Conservation (phyloP, 1,140 invertebrate genomes). For the Heliconius eleuchia region DNA sequence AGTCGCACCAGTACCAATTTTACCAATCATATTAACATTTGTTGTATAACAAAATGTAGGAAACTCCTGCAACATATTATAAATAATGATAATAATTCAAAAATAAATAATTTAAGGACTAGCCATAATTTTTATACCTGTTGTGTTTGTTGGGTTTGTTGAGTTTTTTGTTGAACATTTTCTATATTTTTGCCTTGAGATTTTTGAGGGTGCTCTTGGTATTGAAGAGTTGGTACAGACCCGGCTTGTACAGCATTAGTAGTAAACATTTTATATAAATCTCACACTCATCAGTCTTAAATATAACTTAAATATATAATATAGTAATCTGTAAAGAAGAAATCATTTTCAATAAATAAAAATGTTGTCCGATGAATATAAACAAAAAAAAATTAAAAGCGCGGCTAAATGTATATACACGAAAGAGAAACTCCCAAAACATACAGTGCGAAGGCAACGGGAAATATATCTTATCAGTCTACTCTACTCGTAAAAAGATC, state of each 20-base stretch:
- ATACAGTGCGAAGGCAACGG: conserved; percentile 79
- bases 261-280: conserved; percentile 68
- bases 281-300: conserved; percentile 36
- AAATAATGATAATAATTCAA: conserved; percentile 3
- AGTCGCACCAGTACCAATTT: conserved; percentile 79
- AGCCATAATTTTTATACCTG: conserved; percentile 46
- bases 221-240: conserved; percentile 77
- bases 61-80: conserved; percentile 77
- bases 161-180: conserved; percentile 77
- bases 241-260: conserved; percentile 78
- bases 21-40: conserved; percentile 86
- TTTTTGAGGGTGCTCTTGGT: conserved; percentile 79
- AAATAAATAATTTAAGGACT: conserved; percentile 5
- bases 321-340: conserved; percentile 30
- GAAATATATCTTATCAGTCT: conserved; percentile 79
- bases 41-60: conserved; percentile 86
- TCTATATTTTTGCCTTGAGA: conserved; percentile 79
- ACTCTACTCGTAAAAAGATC: conserved; percentile 76
- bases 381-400: conserved; percentile 54
- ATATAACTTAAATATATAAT: conserved; percentile 21
- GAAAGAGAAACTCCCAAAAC: conserved; percentile 76
- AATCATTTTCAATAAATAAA: conserved; percentile 14
- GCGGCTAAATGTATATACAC: conserved; percentile 66
- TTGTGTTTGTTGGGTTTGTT: conserved; percentile 72
- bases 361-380: conserved; percentile 9